phyloP scores from a whole-genome alignment of 2,797 vertebrate genomes.

The Macrochelys suwanniensis region DNA sequence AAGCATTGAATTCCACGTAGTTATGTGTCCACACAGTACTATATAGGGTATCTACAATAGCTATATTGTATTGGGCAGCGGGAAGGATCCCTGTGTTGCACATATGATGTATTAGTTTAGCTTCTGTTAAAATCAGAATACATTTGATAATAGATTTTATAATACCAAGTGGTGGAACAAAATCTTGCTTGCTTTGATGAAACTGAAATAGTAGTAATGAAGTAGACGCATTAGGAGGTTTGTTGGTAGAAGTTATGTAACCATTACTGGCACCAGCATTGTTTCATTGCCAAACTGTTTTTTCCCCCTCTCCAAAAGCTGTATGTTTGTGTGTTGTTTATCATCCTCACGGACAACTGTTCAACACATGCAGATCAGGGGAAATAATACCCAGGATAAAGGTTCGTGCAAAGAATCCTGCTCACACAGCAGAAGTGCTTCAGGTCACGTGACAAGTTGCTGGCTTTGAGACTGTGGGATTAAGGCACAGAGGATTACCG shows the following conservation, averaged over 20 bases:
- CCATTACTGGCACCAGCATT: not conserved
- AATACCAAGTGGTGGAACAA: not conserved
- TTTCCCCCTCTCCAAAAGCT: not conserved
- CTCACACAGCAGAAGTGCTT: conserved; percentile 10
- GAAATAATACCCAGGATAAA: not conserved
- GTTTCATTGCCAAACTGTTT: not conserved
- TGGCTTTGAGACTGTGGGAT: not conserved
- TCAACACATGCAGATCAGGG: not conserved
- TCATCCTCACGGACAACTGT: not conserved
- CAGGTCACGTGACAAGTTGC: not conserved
- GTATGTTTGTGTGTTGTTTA: not conserved
- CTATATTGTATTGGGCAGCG: not conserved
- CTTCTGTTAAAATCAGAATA: not conserved
- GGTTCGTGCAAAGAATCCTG: not conserved
- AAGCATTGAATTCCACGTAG: not conserved
- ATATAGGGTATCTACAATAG: not conserved
- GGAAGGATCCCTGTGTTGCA: not conserved
- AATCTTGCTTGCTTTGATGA: not conserved
- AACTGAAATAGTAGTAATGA: not conserved
- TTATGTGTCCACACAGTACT: not conserved
- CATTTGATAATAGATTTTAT: not conserved
- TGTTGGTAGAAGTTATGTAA: not conserved
- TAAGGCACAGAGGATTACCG: not conserved
- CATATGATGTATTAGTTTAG: not conserved
- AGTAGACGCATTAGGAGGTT: not conserved